phyloP scores from a whole-genome alignment of 1,140 invertebrate species.

The Agrilus planipennis region DNA sequence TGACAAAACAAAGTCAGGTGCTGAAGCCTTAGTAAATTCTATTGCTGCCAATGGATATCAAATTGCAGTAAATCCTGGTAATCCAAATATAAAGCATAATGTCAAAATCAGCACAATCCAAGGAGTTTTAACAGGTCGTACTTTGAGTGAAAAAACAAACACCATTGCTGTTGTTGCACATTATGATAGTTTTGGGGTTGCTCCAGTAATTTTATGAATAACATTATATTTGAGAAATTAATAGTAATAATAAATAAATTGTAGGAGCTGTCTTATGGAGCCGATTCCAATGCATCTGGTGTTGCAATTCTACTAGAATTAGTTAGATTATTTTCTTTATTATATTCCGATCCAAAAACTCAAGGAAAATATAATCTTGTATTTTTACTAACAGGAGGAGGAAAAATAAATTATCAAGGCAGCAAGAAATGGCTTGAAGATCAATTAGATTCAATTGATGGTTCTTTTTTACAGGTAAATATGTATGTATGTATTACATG shows the following conservation, averaged over 20 bases:
- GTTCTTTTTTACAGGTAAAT: slow-evolving; percentile 57
- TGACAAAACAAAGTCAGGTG: slow-evolving; percentile 49
- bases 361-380: slow-evolving; percentile 78
- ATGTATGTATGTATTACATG: background rate
- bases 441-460: slow-evolving; percentile 66
- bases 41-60: slow-evolving; percentile 90
- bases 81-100: slow-evolving; percentile 59
- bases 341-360: slow-evolving; percentile 73
- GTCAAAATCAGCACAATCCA: slow-evolving; percentile 73
- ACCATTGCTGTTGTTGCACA: slow-evolving; percentile 85
- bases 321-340: slow-evolving; percentile 75
- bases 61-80: slow-evolving; percentile 59
- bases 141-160: slow-evolving; percentile 63
- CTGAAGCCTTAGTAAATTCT: slow-evolving; percentile 69
- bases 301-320: slow-evolving; percentile 81
- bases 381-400: slow-evolving; percentile 83
- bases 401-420: slow-evolving; percentile 88
- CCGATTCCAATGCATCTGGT: slow-evolving; percentile 91
- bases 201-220: slow-evolving; percentile 58
- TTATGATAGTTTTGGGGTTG: slow-evolving; percentile 81
- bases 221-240: background rate
- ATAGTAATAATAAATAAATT: slow-evolving; percentile 6
- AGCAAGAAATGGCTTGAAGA: slow-evolving; percentile 95
- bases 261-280: slow-evolving; percentile 71
- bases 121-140: slow-evolving; percentile 74